Base-by-base conservation (phyloP, 2,888 invertebrate species). In the Toxonevra muliebris region DNA sequence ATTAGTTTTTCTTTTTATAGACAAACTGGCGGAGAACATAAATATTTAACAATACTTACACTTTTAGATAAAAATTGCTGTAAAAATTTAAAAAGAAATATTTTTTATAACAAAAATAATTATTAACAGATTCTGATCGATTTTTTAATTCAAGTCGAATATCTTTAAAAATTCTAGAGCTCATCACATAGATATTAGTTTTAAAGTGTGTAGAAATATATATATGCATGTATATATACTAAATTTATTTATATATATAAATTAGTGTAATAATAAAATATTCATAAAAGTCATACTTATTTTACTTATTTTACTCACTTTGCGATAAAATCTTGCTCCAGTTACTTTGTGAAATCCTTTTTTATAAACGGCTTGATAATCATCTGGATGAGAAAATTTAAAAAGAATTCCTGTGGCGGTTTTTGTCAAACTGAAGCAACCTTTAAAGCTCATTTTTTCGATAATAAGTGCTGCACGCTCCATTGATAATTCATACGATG, bases 301-400 rank as follows among this genome's bases (percentile, higher is more conserved):
- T 40, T 58, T 60, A 72, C 78, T 81, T 87, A 15, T 43, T 40
- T 58, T 60, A 72, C 78, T 81, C 87, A 94, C 93, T 90, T 94
- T 94, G 86, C 93, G 90, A 86, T 94, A 94, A 82, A 94, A 91
- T 76, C 94, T 88, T 61, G 94, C 93, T 42, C 93, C 93, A 66
- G 94, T 94, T 63, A 94, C 93, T 85, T 92, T 92, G 85, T 94
- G 93, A 86, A 94, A 94, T 41, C 93, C 94, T 83, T 94, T 94
- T 86, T 93, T 91, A 87, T 91, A 93, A 73, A 94, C 93, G 82
- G 92, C 91, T 85, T 93, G 93, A 85, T 92, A 94, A 83, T 94
- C 94, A 75, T 94, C 94, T 74, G 93, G 92, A 85, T 91, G 92
- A 76, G 93, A 93, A 86, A 94, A 94, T 86, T 93, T 94, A 87